Evolutionary conservation across 2,888 invertebrate genomes (phyloP).

Genomic region (Caenorhabditis panamensis): DNA sequence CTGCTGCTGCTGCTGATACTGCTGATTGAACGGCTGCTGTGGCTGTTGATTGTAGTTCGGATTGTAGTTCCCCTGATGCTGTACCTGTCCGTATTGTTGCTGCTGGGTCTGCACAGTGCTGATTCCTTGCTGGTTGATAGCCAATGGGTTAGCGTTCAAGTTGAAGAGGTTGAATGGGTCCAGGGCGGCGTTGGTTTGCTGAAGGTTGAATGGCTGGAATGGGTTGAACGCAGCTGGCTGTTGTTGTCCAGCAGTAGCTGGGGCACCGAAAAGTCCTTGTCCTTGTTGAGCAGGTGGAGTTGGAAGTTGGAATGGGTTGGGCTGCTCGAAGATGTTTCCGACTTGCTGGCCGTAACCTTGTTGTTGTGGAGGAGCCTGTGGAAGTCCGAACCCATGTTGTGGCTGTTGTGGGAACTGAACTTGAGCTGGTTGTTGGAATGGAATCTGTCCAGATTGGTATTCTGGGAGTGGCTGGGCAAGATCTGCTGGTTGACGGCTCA

Average conservation of each 20-base stretch:
- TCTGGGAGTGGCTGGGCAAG: constrained; percentile 67
- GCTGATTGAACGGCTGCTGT: constrained; percentile 38
- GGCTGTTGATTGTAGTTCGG: constrained; percentile 35
- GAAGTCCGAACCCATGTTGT: constrained; percentile 38
- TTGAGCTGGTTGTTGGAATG: constrained; percentile 43
- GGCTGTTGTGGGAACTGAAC: constrained; percentile 44
- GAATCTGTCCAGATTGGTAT: constrained; percentile 58
- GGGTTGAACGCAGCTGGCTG: constrained; percentile 72
- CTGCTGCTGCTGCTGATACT: constrained; percentile 40
- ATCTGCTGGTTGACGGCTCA: constrained; percentile 66
- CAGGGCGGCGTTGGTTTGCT: constrained; percentile 58
- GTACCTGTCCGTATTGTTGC: constrained; percentile 63
- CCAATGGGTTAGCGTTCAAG: constrained; percentile 46
- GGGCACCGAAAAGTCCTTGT: constrained; percentile 45
- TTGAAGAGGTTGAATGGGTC: constrained; percentile 70
- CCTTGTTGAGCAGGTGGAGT: constrained; percentile 29
- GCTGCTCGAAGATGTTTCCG: constrained; percentile 51
- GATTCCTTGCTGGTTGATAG: constrained; percentile 54
- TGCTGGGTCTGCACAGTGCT: constrained; percentile 57
- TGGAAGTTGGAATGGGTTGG: constrained; percentile 54
- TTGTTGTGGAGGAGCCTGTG: constrained; percentile 58
- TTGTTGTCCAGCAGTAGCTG: constrained; percentile 35
- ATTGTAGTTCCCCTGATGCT: constrained; percentile 57
- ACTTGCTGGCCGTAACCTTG: constrained; percentile 59
- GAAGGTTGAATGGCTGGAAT: constrained; percentile 79